A percentile compares a stretch with the other conserved stretches of the same genome.
Conservation (phyloP, 2,888 invertebrate genomes). For the Cetonia aurata region DNA sequence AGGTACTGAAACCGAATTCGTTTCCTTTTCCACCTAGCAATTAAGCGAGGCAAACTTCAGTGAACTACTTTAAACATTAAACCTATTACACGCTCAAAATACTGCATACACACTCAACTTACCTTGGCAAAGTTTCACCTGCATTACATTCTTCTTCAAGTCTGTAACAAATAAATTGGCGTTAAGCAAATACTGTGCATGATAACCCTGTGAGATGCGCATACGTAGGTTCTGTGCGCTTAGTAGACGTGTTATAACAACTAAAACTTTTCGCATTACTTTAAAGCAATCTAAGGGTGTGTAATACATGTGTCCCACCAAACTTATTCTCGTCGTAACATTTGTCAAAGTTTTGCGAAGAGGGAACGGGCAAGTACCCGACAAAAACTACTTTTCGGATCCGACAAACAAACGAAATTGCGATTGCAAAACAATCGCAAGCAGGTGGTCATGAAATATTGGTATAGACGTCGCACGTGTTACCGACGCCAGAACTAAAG, state of each 20-base stretch:
- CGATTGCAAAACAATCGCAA: slow-evolving; percentile 61
- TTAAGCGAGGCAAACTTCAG: not conserved
- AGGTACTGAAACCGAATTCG: too few relatives aligned
- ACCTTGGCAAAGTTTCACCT: slow-evolving; percentile 21
- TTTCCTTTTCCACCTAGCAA: slow-evolving; percentile 5
- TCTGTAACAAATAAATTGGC: slow-evolving; percentile 36
- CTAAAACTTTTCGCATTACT: slow-evolving; percentile 26
- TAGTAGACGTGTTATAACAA: slow-evolving; percentile 19
- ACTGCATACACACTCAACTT: slow-evolving; percentile 15
- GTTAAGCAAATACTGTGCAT: slow-evolving; percentile 34
- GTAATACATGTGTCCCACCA: slow-evolving; percentile 53
- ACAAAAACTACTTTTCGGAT: slow-evolving; percentile 36
- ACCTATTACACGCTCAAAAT: slow-evolving; percentile 22
- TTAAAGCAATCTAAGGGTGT: slow-evolving; percentile 43
- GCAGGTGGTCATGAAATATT: slow-evolving; percentile 63
- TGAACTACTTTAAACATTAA: slow-evolving; percentile 4
- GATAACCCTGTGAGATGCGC: slow-evolving; percentile 12
- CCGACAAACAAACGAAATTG: slow-evolving; percentile 52
- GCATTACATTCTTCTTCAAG: slow-evolving; percentile 25
- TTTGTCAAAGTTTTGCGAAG: slow-evolving; percentile 54
- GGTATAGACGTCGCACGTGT: slow-evolving; percentile 59
- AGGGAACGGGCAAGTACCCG: slow-evolving; percentile 50
- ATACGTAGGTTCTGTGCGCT: not conserved
- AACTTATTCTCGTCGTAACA: slow-evolving; percentile 54
- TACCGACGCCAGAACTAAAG: slow-evolving; percentile 54